These are phyloP conservation scores for Brienomyrus longianalis DNA, from an alignment of 2,113 vertebrate genomes.

Conservation along the genomic window DNA sequence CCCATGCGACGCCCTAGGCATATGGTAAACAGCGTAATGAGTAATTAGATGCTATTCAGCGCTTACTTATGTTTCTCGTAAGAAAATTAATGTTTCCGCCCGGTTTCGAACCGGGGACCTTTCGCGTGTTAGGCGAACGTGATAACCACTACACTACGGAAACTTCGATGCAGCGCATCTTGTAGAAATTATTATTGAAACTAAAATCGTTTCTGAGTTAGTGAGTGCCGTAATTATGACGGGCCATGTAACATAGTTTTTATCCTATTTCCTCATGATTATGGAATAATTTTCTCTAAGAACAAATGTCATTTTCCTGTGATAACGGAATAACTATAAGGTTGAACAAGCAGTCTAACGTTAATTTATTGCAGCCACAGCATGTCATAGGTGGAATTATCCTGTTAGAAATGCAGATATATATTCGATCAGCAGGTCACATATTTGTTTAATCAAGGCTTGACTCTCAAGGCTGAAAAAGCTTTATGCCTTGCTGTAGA, in stretches of 20 bases:
- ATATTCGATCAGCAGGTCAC: not conserved
- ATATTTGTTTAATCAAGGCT: not conserved
- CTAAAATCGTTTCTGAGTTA: too few species aligned
- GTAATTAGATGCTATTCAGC: not conserved
- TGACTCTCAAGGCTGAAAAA: not conserved
- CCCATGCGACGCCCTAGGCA: not conserved
- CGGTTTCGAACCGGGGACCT: constrained; percentile 45
- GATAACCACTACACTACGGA: constrained; percentile 29
- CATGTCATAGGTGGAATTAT: not conserved
- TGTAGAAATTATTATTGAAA: not conserved
- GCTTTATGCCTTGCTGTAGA: not conserved
- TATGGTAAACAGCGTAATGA: not conserved
- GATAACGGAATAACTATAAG: not conserved
- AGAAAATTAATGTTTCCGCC: constrained; percentile 32
- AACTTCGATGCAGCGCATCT: fast-evolving
- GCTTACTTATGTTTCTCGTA: not conserved
- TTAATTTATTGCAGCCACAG: too few species aligned
- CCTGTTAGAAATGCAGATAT: not conserved
- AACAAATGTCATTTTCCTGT: not conserved
- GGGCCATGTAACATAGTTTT: not conserved
- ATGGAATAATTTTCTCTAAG: not conserved
- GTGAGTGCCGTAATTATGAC: not conserved
- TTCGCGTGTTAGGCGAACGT: constrained; percentile 42
- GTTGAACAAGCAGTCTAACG: too few species aligned
- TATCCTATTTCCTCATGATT: not conserved